phyloP scores from a whole-genome alignment of 2,113 vertebrate species.

The Rhinoptilus africanus region DNA sequence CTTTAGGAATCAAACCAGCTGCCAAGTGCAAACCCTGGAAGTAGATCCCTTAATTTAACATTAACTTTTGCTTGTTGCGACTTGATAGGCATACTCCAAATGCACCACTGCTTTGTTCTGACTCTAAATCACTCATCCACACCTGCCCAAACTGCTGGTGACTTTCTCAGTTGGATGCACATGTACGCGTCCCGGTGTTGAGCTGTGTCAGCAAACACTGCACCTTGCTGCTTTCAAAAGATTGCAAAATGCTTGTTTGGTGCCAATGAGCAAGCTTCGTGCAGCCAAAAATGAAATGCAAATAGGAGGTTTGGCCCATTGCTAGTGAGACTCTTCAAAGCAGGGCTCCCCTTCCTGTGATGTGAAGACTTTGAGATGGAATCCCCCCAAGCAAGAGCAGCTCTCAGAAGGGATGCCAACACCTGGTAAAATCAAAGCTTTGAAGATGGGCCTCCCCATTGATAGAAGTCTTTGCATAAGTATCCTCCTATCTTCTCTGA shows the following conservation, averaged over 20 bases:
- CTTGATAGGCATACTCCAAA: constrained; percentile 42
- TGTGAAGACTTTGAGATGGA: constrained; percentile 59
- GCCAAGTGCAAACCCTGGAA: constrained; percentile 2
- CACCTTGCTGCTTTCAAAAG: constrained; percentile 1
- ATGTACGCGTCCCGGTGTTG: neutral
- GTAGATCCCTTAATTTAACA: neutral
- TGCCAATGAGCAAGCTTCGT: constrained; percentile 2
- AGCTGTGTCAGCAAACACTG: constrained; percentile 34
- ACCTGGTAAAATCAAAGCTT: constrained; percentile 63
- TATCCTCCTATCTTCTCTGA: constrained; percentile 52
- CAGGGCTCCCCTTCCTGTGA: constrained; percentile 55
- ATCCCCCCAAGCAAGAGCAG: constrained; percentile 50
- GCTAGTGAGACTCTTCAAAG: constrained; percentile 58
- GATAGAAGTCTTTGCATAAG: constrained; percentile 50
- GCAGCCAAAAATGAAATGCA: constrained; percentile 60
- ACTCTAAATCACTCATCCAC: constrained; percentile 13
- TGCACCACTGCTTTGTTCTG: constrained; percentile 33
- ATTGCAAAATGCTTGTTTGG: constrained; percentile 53
- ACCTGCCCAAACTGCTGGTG: constrained; percentile 46
- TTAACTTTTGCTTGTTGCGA: constrained; percentile 30
- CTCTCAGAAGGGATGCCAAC: constrained; percentile 59
- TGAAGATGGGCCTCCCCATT: constrained; percentile 69
- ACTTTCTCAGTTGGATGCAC: constrained; percentile 41
- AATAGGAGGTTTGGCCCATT: constrained; percentile 45
- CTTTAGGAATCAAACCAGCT: neutral